Base-by-base conservation (phyloP, 1,140 invertebrate genomes). In the Lutraria rhynchaena region DNA sequence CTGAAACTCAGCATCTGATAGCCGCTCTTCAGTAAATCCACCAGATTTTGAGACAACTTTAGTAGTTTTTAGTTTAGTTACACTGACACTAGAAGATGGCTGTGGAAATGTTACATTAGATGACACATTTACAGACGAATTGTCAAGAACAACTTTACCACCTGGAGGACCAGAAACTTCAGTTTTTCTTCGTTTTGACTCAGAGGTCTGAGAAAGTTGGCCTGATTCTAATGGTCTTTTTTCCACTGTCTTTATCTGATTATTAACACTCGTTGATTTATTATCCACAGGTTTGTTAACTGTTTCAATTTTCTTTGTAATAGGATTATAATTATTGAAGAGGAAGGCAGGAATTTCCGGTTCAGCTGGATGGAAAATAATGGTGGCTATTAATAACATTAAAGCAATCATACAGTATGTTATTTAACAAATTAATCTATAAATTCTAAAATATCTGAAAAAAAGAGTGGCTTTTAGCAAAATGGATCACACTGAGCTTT, bases 11-110 rank as follows among this genome's bases (percentile, higher is more conserved):
- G 76, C 63, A 70, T 60, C 41, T 11, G 63, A 69, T 3, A 80
- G n/a, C 24, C 65, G 29, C 53, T 80, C 76, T 58, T 80, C 76
- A 44, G 76, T 80, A 44, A 80, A 80, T 11, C 76, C 76, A 44
- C 76, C 76, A 19, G 60, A 67, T 46, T 55, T 63, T 29, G 76
- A 69, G 1, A 80, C 51, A 22, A 80, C 63, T 49, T 70, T 80
- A 3, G 76, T 80, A 24, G 76, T 80, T 46, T 57, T 80, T 22
- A 80, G 65, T 60, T 67, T 67, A 29, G 29, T 27, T 67, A 27
- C 24, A 22, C 35, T 22, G 31, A 15, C 22, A 67, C 5, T 67
- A 51, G 63, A 37, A 22, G 60, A 33, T 22, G 17, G n/a, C 35
- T 63, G 60, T 35, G 57, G 15, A 9, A 60, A 29, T 63, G 35